Percentiles rank a stretch among this genome's conserved stretches.
phyloP scores from a whole-genome alignment of 2,113 vertebrate species.

The Otolemur garnettii region DNA sequence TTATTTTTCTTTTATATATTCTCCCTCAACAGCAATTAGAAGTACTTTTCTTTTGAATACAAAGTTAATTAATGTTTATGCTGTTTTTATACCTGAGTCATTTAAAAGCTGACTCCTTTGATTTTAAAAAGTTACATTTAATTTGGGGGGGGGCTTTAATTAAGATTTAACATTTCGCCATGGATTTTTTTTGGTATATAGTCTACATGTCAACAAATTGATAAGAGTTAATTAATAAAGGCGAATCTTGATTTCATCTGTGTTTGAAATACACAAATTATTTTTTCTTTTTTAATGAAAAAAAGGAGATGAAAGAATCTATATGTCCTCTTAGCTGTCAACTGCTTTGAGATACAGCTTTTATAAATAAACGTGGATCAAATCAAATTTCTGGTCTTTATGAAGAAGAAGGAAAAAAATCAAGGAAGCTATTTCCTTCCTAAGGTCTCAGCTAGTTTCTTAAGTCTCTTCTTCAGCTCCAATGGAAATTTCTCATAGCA shows the following conservation, averaged over 20 bases:
- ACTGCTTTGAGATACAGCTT: constrained; percentile 72
- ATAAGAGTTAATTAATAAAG: constrained; percentile 50
- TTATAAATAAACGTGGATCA: constrained; percentile 62
- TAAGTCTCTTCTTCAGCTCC: constrained; percentile 99
- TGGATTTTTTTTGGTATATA: constrained; percentile 54
- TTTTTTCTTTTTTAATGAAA: constrained; percentile 53
- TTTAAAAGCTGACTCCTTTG: constrained; percentile 58
- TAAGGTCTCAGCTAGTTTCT: constrained; percentile 97
- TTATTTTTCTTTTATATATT: background rate
- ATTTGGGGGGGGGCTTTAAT: constrained; percentile 54
- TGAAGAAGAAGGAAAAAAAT: constrained; percentile 63
- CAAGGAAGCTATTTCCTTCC: constrained; percentile 92
- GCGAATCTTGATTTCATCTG: constrained; percentile 62
- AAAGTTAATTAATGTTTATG: constrained; percentile 57
- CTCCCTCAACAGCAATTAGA: background rate
- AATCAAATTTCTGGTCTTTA: constrained; percentile 75
- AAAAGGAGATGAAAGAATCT: constrained; percentile 60
- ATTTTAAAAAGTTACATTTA: constrained; percentile 60
- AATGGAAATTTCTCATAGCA: constrained; percentile 99
- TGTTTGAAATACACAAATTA: constrained; percentile 61
- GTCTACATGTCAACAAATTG: constrained; percentile 65
- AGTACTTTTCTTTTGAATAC: constrained; percentile 61
- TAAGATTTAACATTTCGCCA: constrained; percentile 66
- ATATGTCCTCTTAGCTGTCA: constrained; percentile 51
- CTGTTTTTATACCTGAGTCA: constrained; percentile 36